These are phyloP conservation scores for Phasia obesa DNA, from an alignment of 2,888 invertebrate species.

Conservation along the genomic window DNA sequence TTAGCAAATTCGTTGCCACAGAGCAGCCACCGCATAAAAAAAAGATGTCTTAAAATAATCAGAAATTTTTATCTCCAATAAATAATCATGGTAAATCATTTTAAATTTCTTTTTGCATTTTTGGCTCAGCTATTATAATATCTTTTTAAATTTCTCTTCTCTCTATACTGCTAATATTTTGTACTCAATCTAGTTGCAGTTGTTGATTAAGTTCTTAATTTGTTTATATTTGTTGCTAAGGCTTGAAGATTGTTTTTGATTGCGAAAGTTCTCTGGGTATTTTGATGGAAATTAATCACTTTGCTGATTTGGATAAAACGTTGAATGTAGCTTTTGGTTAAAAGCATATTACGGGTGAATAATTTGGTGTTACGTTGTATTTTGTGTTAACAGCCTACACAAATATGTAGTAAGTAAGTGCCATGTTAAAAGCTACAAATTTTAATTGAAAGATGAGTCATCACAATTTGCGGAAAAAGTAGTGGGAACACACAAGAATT, in stretches of 20 bases:
- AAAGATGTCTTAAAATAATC: too few relatives aligned
- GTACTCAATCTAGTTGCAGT: too few relatives aligned
- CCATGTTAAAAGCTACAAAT: conserved; percentile 12
- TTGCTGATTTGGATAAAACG: conserved; percentile 56
- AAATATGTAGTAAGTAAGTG: not conserved
- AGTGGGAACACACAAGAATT: too few relatives aligned
- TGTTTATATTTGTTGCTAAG: conserved; percentile 23
- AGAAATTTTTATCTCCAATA: too few relatives aligned
- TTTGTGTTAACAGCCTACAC: not conserved
- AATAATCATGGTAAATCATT: too few relatives aligned
- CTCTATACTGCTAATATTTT: too few relatives aligned
- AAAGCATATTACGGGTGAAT: conserved; percentile 7
- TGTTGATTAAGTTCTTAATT: conserved; percentile 9
- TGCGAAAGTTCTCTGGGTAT: conserved; percentile 22
- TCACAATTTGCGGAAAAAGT: conserved; percentile 6
- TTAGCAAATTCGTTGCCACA: too few relatives aligned
- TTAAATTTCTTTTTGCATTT: too few relatives aligned
- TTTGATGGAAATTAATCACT: conserved; percentile 40
- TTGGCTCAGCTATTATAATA: too few relatives aligned
- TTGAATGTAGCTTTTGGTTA: conserved; percentile 18
- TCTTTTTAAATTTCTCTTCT: too few relatives aligned
- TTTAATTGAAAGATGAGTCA: conserved; percentile 42
- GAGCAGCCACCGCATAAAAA: too few relatives aligned
- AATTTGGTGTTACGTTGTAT: not conserved
- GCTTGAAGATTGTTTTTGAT: conserved; percentile 23